phyloP scores from a whole-genome alignment of 2,888 invertebrate species.

The Epinotia bilunana region DNA sequence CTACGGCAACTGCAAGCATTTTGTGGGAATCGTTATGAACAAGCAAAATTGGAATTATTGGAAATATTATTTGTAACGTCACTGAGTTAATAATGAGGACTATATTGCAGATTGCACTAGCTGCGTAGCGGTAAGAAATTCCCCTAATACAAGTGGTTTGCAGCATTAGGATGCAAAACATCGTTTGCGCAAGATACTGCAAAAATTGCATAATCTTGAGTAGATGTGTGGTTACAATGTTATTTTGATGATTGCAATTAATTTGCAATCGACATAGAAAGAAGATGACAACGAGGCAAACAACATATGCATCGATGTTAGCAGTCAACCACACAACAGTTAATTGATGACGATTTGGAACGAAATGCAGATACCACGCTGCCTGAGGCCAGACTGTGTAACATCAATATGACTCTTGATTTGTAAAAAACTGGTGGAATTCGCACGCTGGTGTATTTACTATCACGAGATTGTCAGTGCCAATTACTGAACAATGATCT shows the following conservation, averaged over 20 bases:
- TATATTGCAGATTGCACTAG: no score
- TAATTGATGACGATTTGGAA: conserved; percentile 74
- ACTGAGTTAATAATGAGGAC: background rate
- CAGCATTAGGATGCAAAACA: background rate
- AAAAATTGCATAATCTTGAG: background rate
- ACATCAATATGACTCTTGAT: conserved; percentile 28
- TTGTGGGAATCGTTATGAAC: conserved; percentile 21
- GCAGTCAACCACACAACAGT: conserved; percentile 74
- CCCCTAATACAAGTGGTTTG: no score
- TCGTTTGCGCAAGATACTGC: background rate
- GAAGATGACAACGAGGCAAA: conserved; percentile 1
- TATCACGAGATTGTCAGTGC: background rate
- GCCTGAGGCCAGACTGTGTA: conserved; percentile 53
- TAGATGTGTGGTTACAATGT: background rate
- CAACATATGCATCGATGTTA: conserved; percentile 51
- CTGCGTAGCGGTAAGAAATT: no score
- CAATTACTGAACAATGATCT: conserved; percentile 65
- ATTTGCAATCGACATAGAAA: conserved; percentile 28
- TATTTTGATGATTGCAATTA: conserved; percentile 24
- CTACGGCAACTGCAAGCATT: background rate
- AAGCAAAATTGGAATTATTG: background rate
- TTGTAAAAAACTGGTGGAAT: background rate
- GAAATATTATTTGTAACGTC: background rate
- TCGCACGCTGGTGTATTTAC: background rate
- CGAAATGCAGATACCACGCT: conserved; percentile 78